Evolutionary conservation across 1,140 invertebrate species (phyloP).

Genomic region (Trigoniulus corallinus): DNA sequence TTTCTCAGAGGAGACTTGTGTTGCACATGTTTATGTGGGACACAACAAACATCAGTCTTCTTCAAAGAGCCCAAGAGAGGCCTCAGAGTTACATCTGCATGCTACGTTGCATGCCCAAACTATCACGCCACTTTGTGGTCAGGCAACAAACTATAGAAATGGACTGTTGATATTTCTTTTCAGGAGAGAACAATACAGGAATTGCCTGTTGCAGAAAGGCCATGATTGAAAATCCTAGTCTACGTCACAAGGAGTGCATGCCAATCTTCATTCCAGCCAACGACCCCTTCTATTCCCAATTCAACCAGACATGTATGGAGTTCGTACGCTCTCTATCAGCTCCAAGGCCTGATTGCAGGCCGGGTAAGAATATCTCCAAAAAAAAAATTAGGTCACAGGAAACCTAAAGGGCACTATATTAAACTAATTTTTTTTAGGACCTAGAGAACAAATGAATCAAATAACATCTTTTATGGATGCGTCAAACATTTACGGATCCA

Average conservation of each 20-base stretch:
- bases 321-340: constrained; percentile 26
- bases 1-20: too few species aligned
- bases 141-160: too few species aligned
- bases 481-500: constrained; percentile 34
- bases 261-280: constrained; percentile 65
- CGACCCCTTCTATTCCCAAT: constrained; percentile 33
- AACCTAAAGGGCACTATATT: too few species aligned
- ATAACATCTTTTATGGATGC: constrained; percentile 7
- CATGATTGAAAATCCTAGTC: constrained; percentile 2
- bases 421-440: constrained; percentile 15
- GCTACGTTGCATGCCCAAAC: too few species aligned
- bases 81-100: too few species aligned
- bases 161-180: too few species aligned
- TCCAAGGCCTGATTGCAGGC: constrained; percentile 12
- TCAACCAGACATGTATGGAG: constrained; percentile 26
- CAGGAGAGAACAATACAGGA: constrained; percentile 3
- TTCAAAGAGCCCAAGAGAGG: too few species aligned
- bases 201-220: background rate
- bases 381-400: too few species aligned
- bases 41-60: too few species aligned
- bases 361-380: constrained; percentile 1
- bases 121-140: too few species aligned
- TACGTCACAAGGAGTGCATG: constrained; percentile 43
- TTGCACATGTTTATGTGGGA: too few species aligned
- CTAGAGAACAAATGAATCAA: constrained; percentile 15